These are phyloP conservation scores for Drosophila insularis DNA, from an alignment of 1,140 invertebrate genomes.

Conservation along the genomic window DNA sequence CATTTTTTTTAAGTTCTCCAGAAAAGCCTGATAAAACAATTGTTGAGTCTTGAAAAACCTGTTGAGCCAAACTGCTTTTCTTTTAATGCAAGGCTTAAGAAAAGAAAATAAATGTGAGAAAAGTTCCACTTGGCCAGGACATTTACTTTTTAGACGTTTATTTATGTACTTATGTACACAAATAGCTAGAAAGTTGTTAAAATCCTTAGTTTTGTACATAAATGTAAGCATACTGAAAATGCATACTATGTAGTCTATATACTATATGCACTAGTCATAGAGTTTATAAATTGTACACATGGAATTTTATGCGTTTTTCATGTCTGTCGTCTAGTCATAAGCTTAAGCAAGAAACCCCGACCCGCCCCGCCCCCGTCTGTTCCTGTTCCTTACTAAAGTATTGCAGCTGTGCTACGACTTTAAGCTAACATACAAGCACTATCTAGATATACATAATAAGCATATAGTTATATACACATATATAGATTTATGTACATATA, in stretches of 20 bases:
- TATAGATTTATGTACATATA: not conserved
- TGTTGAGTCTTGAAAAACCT: too few species aligned
- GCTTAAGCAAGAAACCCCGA: slow-evolving; percentile 14
- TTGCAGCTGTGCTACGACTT: slow-evolving; percentile 67
- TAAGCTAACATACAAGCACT: slow-evolving; percentile 49
- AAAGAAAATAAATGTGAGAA: too few species aligned
- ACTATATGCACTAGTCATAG: not conserved
- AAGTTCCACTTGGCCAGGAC: not conserved
- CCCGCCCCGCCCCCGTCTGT: not conserved
- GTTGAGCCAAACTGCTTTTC: too few species aligned
- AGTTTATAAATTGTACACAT: slow-evolving; percentile 1
- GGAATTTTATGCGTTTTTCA: slow-evolving; percentile 49
- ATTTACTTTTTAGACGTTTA: not conserved
- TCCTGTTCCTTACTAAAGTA: slow-evolving; percentile 60
- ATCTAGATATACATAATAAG: too few species aligned
- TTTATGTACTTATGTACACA: not conserved
- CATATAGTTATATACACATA: not conserved
- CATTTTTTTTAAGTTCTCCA: too few species aligned
- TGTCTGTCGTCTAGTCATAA: slow-evolving; percentile 52
- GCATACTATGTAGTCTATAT: not conserved
- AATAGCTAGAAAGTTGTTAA: slow-evolving; percentile 7
- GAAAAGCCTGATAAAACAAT: too few species aligned
- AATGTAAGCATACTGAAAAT: not conserved
- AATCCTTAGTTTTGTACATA: slow-evolving; percentile 25
- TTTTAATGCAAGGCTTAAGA: too few species aligned